Evolutionary conservation across 2,797 vertebrate species (phyloP).

Genomic region (Acrossocheilus fasciatus): DNA sequence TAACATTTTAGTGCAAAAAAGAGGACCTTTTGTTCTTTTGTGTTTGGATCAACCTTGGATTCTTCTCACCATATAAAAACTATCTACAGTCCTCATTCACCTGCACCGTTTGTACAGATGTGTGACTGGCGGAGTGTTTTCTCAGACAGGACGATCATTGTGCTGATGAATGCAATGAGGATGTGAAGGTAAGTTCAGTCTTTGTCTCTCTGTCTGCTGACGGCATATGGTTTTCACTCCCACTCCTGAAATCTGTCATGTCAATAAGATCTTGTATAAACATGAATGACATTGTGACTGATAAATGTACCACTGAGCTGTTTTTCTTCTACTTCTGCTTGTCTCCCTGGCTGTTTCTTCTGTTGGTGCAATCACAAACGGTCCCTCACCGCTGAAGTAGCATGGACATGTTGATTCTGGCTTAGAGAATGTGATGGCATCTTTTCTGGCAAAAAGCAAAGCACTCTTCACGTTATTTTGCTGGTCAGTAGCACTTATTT

Average conservation of each 20-base stretch:
- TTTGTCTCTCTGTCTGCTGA: neutral
- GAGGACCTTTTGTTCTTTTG: neutral
- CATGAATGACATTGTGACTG: neutral
- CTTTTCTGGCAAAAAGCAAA: constrained; percentile 35
- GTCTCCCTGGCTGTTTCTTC: neutral
- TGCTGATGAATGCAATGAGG: neutral
- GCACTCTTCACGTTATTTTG: constrained; percentile 7
- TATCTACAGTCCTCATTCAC: neutral
- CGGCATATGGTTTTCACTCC: constrained; percentile 17
- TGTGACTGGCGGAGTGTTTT: neutral
- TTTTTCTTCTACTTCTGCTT: neutral
- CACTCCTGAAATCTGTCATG: constrained; percentile 30
- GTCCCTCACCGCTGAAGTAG: constrained; percentile 25
- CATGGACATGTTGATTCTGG: constrained; percentile 41
- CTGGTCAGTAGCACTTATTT: constrained; percentile 18
- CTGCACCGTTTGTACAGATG: neutral
- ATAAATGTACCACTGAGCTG: neutral
- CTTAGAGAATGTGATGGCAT: constrained; percentile 4
- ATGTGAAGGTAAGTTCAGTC: neutral
- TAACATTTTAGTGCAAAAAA: neutral
- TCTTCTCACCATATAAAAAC: neutral
- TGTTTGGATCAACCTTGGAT: neutral
- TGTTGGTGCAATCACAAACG: constrained; percentile 10
- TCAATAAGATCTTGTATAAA: constrained; percentile 20
- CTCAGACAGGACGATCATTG: neutral